These are phyloP conservation scores for Macrocentrus cingulum DNA, from an alignment of 1,140 invertebrate genomes.

Conservation along the genomic window DNA sequence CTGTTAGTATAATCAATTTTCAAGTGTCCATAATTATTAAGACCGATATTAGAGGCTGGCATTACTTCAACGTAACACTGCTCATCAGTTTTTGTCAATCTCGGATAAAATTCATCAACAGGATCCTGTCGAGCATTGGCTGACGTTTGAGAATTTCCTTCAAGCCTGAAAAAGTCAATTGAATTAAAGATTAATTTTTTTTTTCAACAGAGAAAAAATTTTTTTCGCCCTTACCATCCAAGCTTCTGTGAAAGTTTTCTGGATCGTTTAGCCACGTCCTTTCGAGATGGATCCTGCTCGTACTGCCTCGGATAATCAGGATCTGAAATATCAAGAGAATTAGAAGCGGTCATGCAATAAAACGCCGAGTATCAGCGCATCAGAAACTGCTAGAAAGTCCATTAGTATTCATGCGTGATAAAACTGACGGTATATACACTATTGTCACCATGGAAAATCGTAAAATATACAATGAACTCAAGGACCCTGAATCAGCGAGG, in stretches of 20 bases:
- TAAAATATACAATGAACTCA: background rate
- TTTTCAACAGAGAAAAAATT: too few relatives aligned
- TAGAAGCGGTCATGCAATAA: background rate
- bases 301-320: slow-evolving; percentile 30
- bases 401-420: slow-evolving; percentile 1
- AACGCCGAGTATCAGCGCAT: background rate
- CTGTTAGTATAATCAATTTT: slow-evolving; percentile 75
- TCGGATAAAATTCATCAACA: slow-evolving; percentile 34
- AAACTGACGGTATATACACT: background rate
- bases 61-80: slow-evolving; percentile 37
- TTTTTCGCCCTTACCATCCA: slow-evolving; percentile 24
- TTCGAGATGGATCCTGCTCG: slow-evolving; percentile 34
- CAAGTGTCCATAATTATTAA: slow-evolving; percentile 70
- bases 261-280: slow-evolving; percentile 31
- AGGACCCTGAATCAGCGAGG: background rate
- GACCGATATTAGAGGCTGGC: slow-evolving; percentile 57
- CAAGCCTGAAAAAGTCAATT: too few relatives aligned
- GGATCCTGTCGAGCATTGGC: slow-evolving; percentile 24
- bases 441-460: background rate
- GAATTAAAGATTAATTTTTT: too few relatives aligned
- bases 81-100: slow-evolving; percentile 33
- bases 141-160: slow-evolving; percentile 40
- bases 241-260: slow-evolving; percentile 37
- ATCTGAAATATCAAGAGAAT: slow-evolving; percentile 26
- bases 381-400: background rate